These are phyloP conservation scores for Trichonephila clavipes DNA, from an alignment of 1,140 invertebrate species.

Conservation along the genomic window DNA sequence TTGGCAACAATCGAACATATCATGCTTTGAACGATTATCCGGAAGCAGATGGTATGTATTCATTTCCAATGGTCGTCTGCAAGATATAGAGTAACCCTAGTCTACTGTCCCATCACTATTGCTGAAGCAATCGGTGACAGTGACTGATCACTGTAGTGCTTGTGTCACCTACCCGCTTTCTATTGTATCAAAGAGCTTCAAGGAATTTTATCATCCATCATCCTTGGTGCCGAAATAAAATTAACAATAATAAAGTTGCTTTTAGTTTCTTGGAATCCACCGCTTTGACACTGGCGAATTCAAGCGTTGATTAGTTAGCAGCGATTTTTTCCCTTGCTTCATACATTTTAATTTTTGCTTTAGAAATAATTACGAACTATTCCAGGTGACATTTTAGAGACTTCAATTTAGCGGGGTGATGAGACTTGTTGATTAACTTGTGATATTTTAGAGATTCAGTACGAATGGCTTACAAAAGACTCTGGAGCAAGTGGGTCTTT, in stretches of 20 bases:
- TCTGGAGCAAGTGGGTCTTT: neutral
- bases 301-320: conserved; percentile 34
- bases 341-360: neutral
- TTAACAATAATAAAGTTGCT: conserved; percentile 32
- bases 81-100: conserved; percentile 39
- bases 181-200: conserved; percentile 15
- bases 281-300: neutral
- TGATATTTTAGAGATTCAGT: neutral
- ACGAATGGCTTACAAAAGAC: too few species aligned
- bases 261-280: neutral
- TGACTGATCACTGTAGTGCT: conserved; percentile 47
- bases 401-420: neutral
- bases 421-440: conserved; percentile 3
- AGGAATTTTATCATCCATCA: conserved; percentile 57
- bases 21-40: conserved; percentile 7
- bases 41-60: conserved; percentile 30
- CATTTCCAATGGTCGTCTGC: neutral
- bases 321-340: neutral
- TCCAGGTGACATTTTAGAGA: neutral
- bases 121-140: conserved; percentile 42
- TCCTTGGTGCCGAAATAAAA: conserved; percentile 63
- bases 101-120: neutral
- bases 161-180: conserved; percentile 59
- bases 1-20: neutral
- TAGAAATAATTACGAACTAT: conserved; percentile 5